These are phyloP conservation scores for Uropsilus gracilis DNA, from an alignment of 2,113 vertebrate species.

Conservation along the genomic window DNA sequence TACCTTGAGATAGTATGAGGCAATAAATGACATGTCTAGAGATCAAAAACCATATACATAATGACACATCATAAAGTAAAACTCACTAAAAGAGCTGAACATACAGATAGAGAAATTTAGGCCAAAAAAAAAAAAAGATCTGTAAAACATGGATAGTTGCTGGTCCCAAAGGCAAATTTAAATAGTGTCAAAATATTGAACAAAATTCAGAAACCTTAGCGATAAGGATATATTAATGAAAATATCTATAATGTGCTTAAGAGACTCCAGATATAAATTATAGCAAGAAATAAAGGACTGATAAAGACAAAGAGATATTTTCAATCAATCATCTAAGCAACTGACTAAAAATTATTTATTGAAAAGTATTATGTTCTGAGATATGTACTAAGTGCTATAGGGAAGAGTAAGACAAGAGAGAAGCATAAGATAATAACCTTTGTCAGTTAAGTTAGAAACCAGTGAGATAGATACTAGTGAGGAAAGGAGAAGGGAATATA, in stretches of 20 bases:
- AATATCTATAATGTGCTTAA: not conserved
- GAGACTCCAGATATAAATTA: not conserved
- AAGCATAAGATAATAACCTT: not conserved
- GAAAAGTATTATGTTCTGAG: not conserved
- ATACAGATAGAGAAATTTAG: not conserved
- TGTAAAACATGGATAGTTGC: not conserved
- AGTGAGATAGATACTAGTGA: not conserved
- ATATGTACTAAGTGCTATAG: not conserved
- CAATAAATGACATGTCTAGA: not conserved
- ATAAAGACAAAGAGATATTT: conserved; percentile 1
- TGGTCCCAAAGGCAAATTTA: not conserved
- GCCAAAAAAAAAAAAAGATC: not conserved
- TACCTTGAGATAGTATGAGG: not conserved
- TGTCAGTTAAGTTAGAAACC: not conserved
- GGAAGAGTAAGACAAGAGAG: not conserved
- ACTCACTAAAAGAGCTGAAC: not conserved
- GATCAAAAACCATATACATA: not conserved
- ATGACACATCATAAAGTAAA: not conserved
- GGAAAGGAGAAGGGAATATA: not conserved
- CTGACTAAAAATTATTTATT: not conserved
- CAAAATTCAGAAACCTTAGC: not conserved
- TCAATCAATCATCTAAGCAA: not conserved
- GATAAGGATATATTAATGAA: not conserved
- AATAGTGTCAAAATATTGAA: not conserved
- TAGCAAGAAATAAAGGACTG: not conserved